Percentiles rank a stretch among this genome's conserved stretches.
Conservation (phyloP, 2,797 vertebrate species). For the Graptemys geographica region DNA sequence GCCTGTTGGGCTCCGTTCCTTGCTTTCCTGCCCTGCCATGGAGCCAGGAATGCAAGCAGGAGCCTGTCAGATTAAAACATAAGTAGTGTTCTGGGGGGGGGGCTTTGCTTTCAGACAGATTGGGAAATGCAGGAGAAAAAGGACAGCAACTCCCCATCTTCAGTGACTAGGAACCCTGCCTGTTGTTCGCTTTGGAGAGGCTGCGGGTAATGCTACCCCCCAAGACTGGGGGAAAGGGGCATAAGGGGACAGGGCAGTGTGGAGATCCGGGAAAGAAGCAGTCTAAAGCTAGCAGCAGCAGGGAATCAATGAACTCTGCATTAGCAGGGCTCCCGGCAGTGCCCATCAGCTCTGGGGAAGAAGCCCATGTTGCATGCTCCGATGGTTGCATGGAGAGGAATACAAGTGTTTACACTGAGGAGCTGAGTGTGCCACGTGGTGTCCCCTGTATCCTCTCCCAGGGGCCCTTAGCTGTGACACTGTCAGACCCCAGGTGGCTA, state of each 20-base stretch:
- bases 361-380: not conserved
- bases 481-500: not conserved
- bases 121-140: not conserved
- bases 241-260: accelerated
- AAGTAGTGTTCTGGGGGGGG: not conserved
- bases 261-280: accelerated
- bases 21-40: not conserved
- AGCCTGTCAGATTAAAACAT: not conserved
- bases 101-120: not conserved
- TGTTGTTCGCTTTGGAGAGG: not conserved
- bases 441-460: not conserved
- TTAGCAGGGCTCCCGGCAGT: not conserved
- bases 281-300: accelerated
- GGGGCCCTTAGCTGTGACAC: not conserved
- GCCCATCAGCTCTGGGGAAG: not conserved
- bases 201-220: not conserved
- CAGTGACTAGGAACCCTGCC: not conserved
- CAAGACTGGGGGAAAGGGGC: not conserved
- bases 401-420: no score
- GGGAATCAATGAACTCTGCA: accelerated
- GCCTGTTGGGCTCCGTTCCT: not conserved
- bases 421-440: not conserved
- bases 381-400: not conserved
- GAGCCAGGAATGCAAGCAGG: not conserved
- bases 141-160: not conserved